Base-by-base conservation (phyloP, 1,140 invertebrate species). In the Mamestra configurata region DNA sequence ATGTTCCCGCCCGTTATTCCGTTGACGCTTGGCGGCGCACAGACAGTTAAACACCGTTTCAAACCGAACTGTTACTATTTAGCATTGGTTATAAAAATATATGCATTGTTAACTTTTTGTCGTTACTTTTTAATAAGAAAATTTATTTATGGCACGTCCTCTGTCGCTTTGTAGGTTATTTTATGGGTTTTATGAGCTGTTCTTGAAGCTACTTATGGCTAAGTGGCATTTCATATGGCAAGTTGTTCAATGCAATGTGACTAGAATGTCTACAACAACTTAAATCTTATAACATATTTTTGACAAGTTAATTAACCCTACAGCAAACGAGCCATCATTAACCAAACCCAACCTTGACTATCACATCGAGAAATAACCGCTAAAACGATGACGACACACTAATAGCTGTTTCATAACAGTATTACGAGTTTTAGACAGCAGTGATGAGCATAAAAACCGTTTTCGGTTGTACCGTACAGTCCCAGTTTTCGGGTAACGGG, bases 401-500 rank as follows among this genome's bases (percentile, higher is more conserved):
- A 88, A 88, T 88, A 89, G 85, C 85, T 84, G 85, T 93, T 92
- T 90, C 91, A 91, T 94, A 94, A 94, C 91, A 92, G 89, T 92
- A 92, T 90, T 92, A 91, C 91, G 76, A 87, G 88, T 91, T 93
- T 88, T 85, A 85, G 87, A 87, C 49, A 79, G 82, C 79, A 80
- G 79, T 77, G 90, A 91, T 90, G 90, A 88, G 86, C 83, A 90
- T 37, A 88, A 90, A 92, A 94, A 93, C 85, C 84, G 86, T 88
- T 85, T 82, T 79, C 68, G 80, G 79, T 85, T 82, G 87, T 95
- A 95, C 93, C 93, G 93, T 94, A 93, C 86, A 86, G 86, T 87
- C 89, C 91, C 91, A 91, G 85, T 90, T 94, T 93, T 94, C 85
- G 90, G 89, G 57, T 94, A 95, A 93, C 93, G 92, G 93, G 89